phyloP scores from a whole-genome alignment of 1,140 invertebrate species.

The Heliconius nattereri region DNA sequence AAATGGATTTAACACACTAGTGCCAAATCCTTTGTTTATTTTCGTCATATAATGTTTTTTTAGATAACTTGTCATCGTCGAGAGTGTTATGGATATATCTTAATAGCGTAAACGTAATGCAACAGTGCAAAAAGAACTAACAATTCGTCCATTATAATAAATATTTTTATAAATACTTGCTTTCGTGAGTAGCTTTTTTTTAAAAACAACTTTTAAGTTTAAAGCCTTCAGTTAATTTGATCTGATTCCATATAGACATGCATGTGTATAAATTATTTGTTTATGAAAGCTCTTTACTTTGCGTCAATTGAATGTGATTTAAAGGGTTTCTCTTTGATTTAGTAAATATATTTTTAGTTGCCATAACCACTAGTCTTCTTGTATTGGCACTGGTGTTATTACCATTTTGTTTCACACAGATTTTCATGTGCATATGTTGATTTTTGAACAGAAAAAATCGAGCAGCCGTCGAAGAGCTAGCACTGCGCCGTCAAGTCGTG shows the following conservation, averaged over 20 bases:
- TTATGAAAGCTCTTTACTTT: constrained; percentile 55
- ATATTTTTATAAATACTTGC: constrained; percentile 64
- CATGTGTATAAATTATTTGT: constrained; percentile 64
- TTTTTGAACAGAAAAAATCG: constrained; percentile 81
- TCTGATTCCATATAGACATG: constrained; percentile 67
- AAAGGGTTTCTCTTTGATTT: constrained; percentile 59
- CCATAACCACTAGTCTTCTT: constrained; percentile 77
- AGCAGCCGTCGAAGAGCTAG: constrained; percentile 76
- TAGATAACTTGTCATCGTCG: constrained; percentile 51
- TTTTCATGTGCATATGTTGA: constrained; percentile 54
- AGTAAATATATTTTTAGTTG: constrained; percentile 64
- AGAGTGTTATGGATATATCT: constrained; percentile 77
- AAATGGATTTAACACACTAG: constrained; percentile 58
- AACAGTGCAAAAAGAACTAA: constrained; percentile 46
- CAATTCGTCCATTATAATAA: constrained; percentile 43
- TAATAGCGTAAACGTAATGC: constrained; percentile 53
- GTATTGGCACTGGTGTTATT: constrained; percentile 78
- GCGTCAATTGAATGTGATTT: constrained; percentile 32
- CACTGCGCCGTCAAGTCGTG: constrained; percentile 71
- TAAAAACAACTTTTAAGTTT: constrained; percentile 57
- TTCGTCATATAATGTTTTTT: constrained; percentile 35
- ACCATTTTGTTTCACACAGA: constrained; percentile 39
- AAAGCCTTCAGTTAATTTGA: constrained; percentile 56
- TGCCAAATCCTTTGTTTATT: constrained; percentile 56
- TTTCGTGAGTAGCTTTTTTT: constrained; percentile 73